Conservation (phyloP, 2,888 invertebrate species). For the Chrysolina haemoptera region DNA sequence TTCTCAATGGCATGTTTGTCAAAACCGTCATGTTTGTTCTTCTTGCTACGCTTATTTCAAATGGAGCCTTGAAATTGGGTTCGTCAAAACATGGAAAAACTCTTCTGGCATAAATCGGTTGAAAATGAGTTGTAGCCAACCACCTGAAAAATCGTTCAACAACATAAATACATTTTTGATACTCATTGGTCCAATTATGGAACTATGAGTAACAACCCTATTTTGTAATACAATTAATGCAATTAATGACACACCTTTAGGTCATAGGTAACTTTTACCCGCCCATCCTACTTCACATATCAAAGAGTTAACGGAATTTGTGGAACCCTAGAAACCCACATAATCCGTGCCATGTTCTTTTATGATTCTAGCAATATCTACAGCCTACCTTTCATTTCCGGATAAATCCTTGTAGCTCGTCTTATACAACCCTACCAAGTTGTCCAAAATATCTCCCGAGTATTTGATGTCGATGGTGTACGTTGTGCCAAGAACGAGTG, state of each 20-base stretch:
- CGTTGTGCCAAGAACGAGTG: constrained; percentile 70
- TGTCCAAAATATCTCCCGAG: constrained; percentile 73
- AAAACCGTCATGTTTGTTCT: constrained; percentile 76
- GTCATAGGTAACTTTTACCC: too few species aligned
- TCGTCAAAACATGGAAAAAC: constrained; percentile 88
- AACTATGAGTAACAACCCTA: too few species aligned
- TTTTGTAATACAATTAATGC: too few species aligned
- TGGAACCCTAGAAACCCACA: too few species aligned
- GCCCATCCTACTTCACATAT: too few species aligned
- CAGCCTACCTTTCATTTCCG: constrained; percentile 71
- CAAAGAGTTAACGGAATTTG: too few species aligned
- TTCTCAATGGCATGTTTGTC: constrained; percentile 80
- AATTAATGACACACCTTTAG: too few species aligned
- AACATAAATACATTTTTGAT: constrained; percentile 13
- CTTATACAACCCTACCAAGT: constrained; percentile 79
- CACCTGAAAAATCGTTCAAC: constrained; percentile 67
- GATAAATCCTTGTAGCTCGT: constrained; percentile 73
- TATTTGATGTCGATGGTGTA: constrained; percentile 75
- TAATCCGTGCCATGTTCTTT: too few species aligned
- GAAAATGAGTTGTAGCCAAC: constrained; percentile 78
- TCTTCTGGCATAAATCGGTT: constrained; percentile 76
- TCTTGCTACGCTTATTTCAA: constrained; percentile 81
- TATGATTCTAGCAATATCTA: too few species aligned
- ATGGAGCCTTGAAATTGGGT: constrained; percentile 82
- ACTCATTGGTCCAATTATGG: too few species aligned